Conservation (phyloP, 2,888 invertebrate species). For the Dexiosoma caninum region DNA sequence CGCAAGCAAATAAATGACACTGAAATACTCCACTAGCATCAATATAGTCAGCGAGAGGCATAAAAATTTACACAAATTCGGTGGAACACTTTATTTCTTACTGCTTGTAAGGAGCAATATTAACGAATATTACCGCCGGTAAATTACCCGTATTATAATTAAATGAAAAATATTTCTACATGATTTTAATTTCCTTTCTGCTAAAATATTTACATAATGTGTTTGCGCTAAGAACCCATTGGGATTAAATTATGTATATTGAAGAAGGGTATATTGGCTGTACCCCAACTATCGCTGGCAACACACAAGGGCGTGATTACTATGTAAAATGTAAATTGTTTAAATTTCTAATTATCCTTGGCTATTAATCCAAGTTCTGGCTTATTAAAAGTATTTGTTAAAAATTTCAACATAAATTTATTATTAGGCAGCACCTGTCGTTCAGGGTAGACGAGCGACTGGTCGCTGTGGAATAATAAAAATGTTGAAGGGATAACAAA, state of each 20-base stretch:
- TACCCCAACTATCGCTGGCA: neutral
- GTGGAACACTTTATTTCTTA: neutral
- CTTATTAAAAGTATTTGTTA: conserved; percentile 9
- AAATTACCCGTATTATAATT: neutral
- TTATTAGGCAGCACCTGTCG: neutral
- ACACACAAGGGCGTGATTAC: conserved; percentile 4
- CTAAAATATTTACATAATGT: conserved; percentile 11
- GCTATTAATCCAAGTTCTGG: conserved; percentile 52
- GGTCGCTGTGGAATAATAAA: conserved; percentile 23
- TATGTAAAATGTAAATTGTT: conserved; percentile 45
- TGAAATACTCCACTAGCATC: no score
- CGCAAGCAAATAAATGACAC: no score
- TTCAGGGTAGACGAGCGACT: neutral
- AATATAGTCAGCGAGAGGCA: no score
- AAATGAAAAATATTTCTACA: conserved; percentile 6
- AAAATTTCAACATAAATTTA: neutral
- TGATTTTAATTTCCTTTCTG: conserved; percentile 6
- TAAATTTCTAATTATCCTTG: conserved; percentile 63
- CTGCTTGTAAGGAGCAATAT: neutral
- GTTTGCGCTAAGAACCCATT: neutral
- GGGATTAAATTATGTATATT: neutral
- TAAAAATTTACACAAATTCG: no score
- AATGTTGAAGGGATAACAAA: conserved; percentile 11
- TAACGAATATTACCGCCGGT: neutral
- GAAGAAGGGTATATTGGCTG: neutral